phyloP scores from a whole-genome alignment of 2,113 vertebrate species.

The Calonectris borealis region DNA sequence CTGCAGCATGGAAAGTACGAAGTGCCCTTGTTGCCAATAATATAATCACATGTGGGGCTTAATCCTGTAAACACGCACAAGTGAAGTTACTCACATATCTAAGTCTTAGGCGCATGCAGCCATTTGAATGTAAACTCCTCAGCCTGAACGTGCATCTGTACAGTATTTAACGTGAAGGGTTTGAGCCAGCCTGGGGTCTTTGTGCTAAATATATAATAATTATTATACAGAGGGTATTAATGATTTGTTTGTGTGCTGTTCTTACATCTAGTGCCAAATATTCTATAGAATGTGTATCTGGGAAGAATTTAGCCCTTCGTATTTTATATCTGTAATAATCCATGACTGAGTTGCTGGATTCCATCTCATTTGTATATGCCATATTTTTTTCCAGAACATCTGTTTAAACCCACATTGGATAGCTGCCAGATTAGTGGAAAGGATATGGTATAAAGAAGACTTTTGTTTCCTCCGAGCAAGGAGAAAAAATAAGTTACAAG shows the following conservation, averaged over 20 bases:
- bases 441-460: constrained; percentile 66
- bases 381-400: constrained; percentile 70
- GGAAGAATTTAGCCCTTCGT: constrained; percentile 54
- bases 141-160: constrained; percentile 43
- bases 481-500: constrained; percentile 62
- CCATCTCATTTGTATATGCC: constrained; percentile 64
- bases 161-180: neutral
- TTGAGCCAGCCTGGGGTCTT: constrained; percentile 57
- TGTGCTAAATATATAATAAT: constrained; percentile 65
- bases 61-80: constrained; percentile 28
- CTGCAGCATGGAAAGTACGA: constrained; percentile 24
- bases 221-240: constrained; percentile 61
- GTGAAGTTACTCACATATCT: constrained; percentile 27
- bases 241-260: constrained; percentile 61
- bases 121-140: constrained; percentile 20
- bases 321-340: constrained; percentile 67
- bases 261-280: constrained; percentile 61
- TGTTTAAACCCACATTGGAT: constrained; percentile 66
- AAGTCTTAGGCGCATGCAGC: neutral
- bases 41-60: neutral
- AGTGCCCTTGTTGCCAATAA: constrained; percentile 1
- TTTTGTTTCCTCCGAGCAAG: constrained; percentile 60
- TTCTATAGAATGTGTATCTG: constrained; percentile 33
- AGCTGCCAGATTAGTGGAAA: constrained; percentile 65
- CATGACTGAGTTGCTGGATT: constrained; percentile 63